Evolutionary conservation across 92 coral and sea anemone genomes (phyloP), one percentile per base, ranked within the genome.

Genomic region (Phenganax marumi): DNA sequence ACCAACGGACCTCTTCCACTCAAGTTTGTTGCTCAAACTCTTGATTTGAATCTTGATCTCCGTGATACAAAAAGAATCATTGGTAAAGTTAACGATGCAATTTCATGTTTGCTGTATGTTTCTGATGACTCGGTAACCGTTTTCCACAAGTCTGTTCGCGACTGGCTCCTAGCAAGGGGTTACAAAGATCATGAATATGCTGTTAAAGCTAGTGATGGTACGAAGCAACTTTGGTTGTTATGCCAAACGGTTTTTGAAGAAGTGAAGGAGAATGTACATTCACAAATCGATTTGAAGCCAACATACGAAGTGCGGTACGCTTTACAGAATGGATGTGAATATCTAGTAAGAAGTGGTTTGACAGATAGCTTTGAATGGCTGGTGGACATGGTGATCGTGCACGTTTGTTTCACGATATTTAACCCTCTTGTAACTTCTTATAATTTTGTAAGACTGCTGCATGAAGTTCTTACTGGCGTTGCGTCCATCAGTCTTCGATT

Each of bases 21-120:
- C 72, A 66, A 3, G 12, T 66, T 66, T 49, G 49, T 66, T 49
- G 25, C 72, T 66, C 72, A 12, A 8, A 48, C 50, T 66, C 50
- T 66, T 66, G 6, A 49, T 25, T 33, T 66, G 50, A 14, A 47
- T 66, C 72, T 49, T 19, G 49, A 24, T 66, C 9, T 12, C 13
- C 65, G 65, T 23, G 65, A 14, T 16, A 58, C 65, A 21, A 58
- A 58, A 14, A 23, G 21, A 18, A 14, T 58, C 23, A 58, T 58
- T 18, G 21, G 21, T 23, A 58, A 58, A 58, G 21, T 58, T 6
- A 58, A 58, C 21, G 65, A 58, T 16, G 21, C 65, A 18, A 23
- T 58, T 16, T 58, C 81, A 8, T 80, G 76, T 13, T 43, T 83
- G 25, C 72, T 83, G 54, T 80, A 78, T 26, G 18, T 83, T 33